phyloP scores from a whole-genome alignment of 2,113 vertebrate genomes.

The Clupea harengus region DNA sequence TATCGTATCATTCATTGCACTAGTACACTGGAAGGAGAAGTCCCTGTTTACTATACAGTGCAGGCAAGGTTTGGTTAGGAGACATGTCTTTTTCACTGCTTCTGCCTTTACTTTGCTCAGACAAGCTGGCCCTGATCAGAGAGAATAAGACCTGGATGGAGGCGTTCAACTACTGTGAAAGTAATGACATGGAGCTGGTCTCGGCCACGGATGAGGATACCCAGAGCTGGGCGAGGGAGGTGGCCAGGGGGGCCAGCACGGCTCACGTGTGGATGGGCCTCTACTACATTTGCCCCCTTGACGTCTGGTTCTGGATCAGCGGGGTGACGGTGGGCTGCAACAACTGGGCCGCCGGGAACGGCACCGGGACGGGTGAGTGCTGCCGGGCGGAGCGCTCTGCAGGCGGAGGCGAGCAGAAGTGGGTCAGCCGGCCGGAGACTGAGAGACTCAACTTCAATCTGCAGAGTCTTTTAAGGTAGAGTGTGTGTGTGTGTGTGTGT shows the following conservation, averaged over 20 bases:
- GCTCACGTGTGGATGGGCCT: constrained; percentile 1
- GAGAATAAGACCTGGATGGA: too few species aligned
- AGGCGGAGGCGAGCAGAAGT: not conserved
- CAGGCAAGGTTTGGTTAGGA: too few species aligned
- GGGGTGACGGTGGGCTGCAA: not conserved
- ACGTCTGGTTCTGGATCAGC: not conserved
- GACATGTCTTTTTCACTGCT: too few species aligned
- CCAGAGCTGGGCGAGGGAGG: too few species aligned
- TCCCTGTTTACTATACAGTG: too few species aligned
- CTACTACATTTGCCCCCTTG: not conserved
- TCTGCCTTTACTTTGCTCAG: too few species aligned
- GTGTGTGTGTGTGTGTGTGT: not conserved
- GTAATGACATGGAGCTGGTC: too few species aligned
- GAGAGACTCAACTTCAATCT: not conserved
- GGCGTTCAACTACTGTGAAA: too few species aligned
- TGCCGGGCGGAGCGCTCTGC: not conserved
- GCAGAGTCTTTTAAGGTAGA: not conserved
- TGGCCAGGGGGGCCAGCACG: not conserved
- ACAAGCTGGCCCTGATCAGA: too few species aligned
- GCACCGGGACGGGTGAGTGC: not conserved
- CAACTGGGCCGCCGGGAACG: not conserved
- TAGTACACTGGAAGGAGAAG: too few species aligned
- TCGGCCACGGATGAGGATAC: too few species aligned
- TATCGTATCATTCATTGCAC: too few species aligned
- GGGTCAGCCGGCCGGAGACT: not conserved